Base-by-base conservation (phyloP, 1,140 invertebrate genomes). In the Calycopis cecrops region DNA sequence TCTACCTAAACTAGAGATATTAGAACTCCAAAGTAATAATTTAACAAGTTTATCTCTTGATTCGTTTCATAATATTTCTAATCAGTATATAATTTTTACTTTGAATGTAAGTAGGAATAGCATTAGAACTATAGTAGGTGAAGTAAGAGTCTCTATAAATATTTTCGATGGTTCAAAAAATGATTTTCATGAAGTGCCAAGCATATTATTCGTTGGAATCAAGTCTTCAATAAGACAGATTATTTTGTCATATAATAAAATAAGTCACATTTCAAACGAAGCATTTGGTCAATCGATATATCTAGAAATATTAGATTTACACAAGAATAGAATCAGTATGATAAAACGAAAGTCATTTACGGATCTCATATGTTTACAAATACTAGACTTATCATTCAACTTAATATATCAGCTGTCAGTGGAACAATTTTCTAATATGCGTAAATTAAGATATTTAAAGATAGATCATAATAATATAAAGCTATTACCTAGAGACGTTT, bases 351-450 rank as follows among this genome's bases (percentile, higher is more conserved):
- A 93, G 76, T 92, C 94, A 10, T 95, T 96, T 70, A 89, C 91
- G 60, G 93, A 93, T 11, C 70, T 96, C 10, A 88, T 91, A 40
- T 91, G 90, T 37, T 77, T 97, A 8, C 94, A 96, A 77, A 90
- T 93, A 52, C 71, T 97, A 10, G 94, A 97, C 75, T 76, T 97
- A 0, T 94, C 93, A 48, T 90, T 91, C 62, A 97, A 97, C 79
- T 79, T 89, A 7, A 90, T 97, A 16, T 90, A 91, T 35, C 92
- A 94, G 66, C 82, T 97, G 54, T 92, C 94, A 14, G 91, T 92
- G n/a, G 92, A 93, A 71, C 94, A 96, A 73, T 96, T 97, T 83
- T 91, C 91, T n/a, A 93, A 94, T 79, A 84, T 95, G 49, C 90
- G 91, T 38, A 92, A 92, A 63, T 84, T 97, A 33, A 88, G 95